phyloP scores from a whole-genome alignment of 2,797 vertebrate species.

The Pipistrellus pipistrellus region DNA sequence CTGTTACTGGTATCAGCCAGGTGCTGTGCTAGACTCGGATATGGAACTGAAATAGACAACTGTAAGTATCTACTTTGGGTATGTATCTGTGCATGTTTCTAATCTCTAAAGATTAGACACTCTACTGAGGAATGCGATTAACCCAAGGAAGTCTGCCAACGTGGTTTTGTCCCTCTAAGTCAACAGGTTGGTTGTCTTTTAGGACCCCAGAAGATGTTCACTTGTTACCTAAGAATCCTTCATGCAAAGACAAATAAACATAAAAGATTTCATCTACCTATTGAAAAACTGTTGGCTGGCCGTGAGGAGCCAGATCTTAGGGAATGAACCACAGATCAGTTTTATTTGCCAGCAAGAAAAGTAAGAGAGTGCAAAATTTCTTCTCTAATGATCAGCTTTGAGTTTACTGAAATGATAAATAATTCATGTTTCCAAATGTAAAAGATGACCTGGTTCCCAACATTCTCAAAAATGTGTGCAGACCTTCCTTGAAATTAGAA shows the following conservation, averaged over 20 bases:
- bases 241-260: neutral
- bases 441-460: constrained; percentile 16
- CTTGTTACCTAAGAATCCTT: neutral
- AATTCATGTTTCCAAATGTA: constrained; percentile 53
- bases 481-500: constrained; percentile 27
- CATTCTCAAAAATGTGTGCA: constrained; percentile 43
- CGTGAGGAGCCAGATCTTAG: neutral
- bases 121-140: neutral
- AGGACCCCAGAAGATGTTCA: neutral
- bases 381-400: neutral
- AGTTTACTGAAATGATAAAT: constrained; percentile 35
- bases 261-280: neutral
- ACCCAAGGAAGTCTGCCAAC: neutral
- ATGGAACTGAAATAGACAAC: neutral
- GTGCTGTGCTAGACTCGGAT: neutral
- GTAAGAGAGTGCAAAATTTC: neutral
- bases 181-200: neutral
- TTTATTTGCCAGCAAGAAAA: constrained; percentile 20
- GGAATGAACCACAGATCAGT: neutral
- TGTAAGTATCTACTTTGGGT: neutral
- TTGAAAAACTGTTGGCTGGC: neutral
- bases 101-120: neutral
- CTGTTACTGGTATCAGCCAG: neutral
- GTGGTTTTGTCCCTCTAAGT: neutral
- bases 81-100: neutral